Base-by-base conservation (phyloP, 2,888 invertebrate genomes). In the Deilephila elpenor region DNA sequence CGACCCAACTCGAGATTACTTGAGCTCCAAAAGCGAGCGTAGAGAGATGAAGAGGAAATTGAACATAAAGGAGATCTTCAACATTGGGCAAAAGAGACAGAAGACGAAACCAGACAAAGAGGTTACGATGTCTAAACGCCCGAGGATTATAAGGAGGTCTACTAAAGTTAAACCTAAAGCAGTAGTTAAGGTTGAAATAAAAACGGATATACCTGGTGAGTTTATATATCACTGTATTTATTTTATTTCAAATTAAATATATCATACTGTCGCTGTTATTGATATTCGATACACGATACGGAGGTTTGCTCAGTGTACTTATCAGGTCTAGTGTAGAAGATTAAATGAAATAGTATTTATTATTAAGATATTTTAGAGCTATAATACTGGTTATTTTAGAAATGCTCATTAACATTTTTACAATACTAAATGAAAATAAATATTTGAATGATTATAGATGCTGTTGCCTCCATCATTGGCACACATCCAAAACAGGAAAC, bases 41-140 rank as follows among this genome's bases (percentile, higher is more conserved):
- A 93, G 97, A 6, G 96, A 96, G 83, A 96, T 95, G 85, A 97
- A 97, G 87, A 90, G 97, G 6, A 97, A 97, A 82, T 89, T 97
- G 59, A 96, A 96, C 77, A 96, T 97, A 0, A 96, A 96, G 81
- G 96, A 96, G 79, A 93, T 97, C 79, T 97, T 97, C 83, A 95
- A 95, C 79, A 95, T 95, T 71, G 95, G 95, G 37, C 95, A 95
- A 75, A 95, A 95, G 86, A 86, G 32, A 83, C 80, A 34, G 32
- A 73, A 7, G 32, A 64, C 75, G 1, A 73, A 73, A 56, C 3
- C 71, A 2, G 62, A 34, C 19, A 60, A 25, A 6, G 76, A 79
- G 3, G 83, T 90, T 2, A 89, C 95, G 77, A 91, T 91, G 78
- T 6, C 17, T 1, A 56, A 56, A 56, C 56, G 56, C 56, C 83